Evolutionary conservation across 2,797 vertebrate species (phyloP).

Genomic region (Cyprinodon diabolis): DNA sequence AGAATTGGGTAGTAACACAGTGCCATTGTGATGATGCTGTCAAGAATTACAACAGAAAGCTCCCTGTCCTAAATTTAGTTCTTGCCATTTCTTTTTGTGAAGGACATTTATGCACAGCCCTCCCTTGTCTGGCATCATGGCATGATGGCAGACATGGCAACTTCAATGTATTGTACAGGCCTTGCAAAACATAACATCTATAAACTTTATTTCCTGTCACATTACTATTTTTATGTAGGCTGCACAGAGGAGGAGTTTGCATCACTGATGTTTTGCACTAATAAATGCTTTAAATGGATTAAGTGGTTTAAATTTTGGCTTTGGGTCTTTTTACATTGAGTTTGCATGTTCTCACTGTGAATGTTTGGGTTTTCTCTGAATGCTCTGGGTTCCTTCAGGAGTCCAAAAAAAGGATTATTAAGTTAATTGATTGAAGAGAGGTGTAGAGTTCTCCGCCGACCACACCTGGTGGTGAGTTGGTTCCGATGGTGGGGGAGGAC

Average conservation of each 20-base stretch:
- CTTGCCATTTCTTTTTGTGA: slow-evolving; percentile 40
- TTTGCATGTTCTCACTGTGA: too few relatives aligned
- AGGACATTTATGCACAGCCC: slow-evolving; percentile 47
- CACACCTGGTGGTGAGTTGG: too few relatives aligned
- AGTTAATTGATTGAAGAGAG: too few relatives aligned
- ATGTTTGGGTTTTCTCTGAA: too few relatives aligned
- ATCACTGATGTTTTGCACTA: neutral
- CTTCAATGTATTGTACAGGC: slow-evolving; percentile 27
- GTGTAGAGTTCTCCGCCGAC: too few relatives aligned
- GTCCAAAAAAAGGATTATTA: too few relatives aligned
- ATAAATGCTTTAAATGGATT: too few relatives aligned
- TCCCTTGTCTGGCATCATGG: slow-evolving; percentile 39
- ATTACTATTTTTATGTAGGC: too few relatives aligned
- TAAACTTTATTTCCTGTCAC: neutral
- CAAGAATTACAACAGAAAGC: slow-evolving; percentile 47
- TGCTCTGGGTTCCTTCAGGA: too few relatives aligned
- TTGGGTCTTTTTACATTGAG: too few relatives aligned
- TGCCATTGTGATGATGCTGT: slow-evolving; percentile 57
- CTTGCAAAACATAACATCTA: neutral
- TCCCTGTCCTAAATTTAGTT: slow-evolving; percentile 49
- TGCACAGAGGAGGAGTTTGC: neutral
- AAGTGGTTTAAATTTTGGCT: too few relatives aligned
- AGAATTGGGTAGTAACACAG: slow-evolving; percentile 61
- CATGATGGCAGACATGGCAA: neutral
- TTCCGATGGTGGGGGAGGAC: too few relatives aligned